These are phyloP conservation scores for Bombus waltoni DNA, from an alignment of 1,140 invertebrate species.

Conservation along the genomic window DNA sequence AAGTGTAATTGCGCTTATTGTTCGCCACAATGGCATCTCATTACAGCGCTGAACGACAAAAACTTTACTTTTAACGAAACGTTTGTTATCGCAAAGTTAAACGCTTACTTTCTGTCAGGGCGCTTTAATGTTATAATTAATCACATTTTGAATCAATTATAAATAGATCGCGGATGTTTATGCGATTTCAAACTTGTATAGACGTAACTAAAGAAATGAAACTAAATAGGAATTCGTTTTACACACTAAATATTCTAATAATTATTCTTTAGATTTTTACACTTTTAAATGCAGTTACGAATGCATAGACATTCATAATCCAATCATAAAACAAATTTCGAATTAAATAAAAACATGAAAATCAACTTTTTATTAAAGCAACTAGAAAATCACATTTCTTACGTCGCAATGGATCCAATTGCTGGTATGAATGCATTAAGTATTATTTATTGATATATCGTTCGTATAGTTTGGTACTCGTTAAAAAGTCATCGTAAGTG, in stretches of 20 bases:
- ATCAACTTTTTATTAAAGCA: not conserved
- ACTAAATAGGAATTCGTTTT: not conserved
- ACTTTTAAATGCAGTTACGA: not conserved
- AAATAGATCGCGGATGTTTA: not conserved
- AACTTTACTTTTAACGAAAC: constrained; percentile 23
- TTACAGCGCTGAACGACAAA: constrained; percentile 23
- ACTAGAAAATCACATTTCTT: not conserved
- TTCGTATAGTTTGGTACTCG: not conserved
- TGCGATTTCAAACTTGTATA: not conserved
- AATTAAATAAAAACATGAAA: not conserved
- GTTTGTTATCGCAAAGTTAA: not conserved
- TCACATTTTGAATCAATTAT: not conserved
- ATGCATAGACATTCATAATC: not conserved
- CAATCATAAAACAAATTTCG: not conserved
- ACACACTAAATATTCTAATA: not conserved
- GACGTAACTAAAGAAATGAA: not conserved
- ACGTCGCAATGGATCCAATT: not conserved
- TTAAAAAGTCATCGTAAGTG: constrained; percentile 9
- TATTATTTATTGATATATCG: not conserved
- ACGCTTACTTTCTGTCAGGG: no score
- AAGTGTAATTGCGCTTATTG: constrained; percentile 60
- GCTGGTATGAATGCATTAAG: not conserved
- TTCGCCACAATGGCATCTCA: constrained; percentile 26
- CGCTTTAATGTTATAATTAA: not conserved
- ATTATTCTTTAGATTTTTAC: not conserved